Evolutionary conservation across 2,888 invertebrate species (phyloP), one percentile per base, ranked within the genome.

Genomic region (Drosophila subquinaria): DNA sequence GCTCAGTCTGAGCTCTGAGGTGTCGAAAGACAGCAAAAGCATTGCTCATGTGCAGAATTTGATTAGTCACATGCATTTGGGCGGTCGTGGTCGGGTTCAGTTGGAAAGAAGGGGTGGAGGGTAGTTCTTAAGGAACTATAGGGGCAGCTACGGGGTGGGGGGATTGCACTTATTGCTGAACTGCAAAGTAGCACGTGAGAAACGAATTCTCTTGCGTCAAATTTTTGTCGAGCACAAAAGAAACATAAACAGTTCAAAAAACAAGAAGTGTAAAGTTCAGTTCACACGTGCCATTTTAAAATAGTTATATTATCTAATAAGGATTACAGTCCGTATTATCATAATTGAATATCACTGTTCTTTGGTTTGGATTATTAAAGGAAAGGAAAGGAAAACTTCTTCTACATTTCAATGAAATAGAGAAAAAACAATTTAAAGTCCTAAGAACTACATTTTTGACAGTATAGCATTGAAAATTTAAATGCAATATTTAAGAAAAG

Each of bases 121-220:
- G 27, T 6, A 50, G 35, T 8, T 50, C 15, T 42, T 15, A 33
- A 50, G 62, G 51, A 60, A 42, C 57, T 23, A 17, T 11, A 17
- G 48, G n/a, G 45, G 59, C 15, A 47, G 47, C 50, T 50, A 4
- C 27, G 20, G n/a, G 67, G 30, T 15, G 69, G 48, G 36, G 51
- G 40, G 9, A n/a, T 15, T 55, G 27, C 52, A 69, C 52, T 56
- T 56, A 40, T 50, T 76, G 70, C 76, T 63, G 75, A 69, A 52
- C 65, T 70, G 71, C 71, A 70, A 85, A 86, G 67, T 81, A 76
- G 85, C 86, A 81, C 84, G 82, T 85, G 85, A 81, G 86, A 85
- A 76, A 13, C 40, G 42, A 35, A 74, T 47, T 57, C 23, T 35
- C 36, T 69, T 69, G 66, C 43, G 66, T 50, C 60, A 45, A 73